These are phyloP conservation scores for Amazona ochrocephala DNA, from an alignment of 2,797 vertebrate genomes.

Conservation along the genomic window DNA sequence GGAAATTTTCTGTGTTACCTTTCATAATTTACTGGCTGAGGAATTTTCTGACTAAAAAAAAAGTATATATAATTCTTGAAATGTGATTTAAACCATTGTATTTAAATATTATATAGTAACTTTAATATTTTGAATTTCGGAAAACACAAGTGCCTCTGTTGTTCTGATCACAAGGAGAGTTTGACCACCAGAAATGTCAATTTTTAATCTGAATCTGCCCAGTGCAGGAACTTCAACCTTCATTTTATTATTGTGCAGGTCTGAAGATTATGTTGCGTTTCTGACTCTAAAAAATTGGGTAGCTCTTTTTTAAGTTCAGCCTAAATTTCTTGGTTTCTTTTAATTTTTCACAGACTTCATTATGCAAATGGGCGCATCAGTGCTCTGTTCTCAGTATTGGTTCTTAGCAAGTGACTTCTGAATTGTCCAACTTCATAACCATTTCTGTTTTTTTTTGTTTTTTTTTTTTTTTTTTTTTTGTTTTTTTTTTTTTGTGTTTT, in stretches of 20 bases:
- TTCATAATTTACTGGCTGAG: neutral
- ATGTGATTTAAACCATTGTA: neutral
- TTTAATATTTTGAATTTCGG: neutral
- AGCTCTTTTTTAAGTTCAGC: neutral
- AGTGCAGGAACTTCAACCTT: neutral
- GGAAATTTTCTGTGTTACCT: neutral
- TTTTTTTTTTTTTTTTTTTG: neutral
- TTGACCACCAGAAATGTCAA: neutral
- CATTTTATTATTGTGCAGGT: neutral
- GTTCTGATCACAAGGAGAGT: neutral
- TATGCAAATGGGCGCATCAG: neutral
- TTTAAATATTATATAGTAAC: neutral
- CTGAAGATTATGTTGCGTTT: neutral
- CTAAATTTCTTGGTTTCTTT: neutral
- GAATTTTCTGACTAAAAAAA: neutral
- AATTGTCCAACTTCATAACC: neutral
- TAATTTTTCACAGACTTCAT: neutral
- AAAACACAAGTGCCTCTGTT: neutral
- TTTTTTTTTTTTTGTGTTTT: neutral
- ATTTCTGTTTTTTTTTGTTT: neutral
- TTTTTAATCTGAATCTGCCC: neutral
- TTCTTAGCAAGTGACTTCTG: neutral
- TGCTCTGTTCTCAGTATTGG: neutral
- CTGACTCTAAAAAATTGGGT: neutral
- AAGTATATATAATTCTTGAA: neutral